phyloP scores from a whole-genome alignment of 2,113 vertebrate species.

The Aegotheles bennettii region DNA sequence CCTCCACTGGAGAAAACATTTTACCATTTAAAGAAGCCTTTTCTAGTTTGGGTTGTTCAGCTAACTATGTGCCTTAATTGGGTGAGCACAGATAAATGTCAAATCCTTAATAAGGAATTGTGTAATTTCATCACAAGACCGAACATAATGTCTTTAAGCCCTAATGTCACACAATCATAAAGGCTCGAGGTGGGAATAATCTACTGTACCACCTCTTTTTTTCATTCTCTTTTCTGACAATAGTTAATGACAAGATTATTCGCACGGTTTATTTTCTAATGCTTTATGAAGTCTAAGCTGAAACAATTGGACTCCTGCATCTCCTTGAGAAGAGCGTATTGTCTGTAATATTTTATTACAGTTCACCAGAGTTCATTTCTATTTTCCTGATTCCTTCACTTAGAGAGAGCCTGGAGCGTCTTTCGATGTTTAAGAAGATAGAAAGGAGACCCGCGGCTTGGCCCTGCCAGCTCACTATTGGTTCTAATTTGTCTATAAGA shows the following conservation, averaged over 20 bases:
- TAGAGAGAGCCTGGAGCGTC: conserved; percentile 85
- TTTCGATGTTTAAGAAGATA: conserved; percentile 87
- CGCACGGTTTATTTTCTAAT: background rate
- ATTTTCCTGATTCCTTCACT: conserved; percentile 3
- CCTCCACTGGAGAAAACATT: background rate
- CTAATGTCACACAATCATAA: background rate
- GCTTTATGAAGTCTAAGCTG: background rate
- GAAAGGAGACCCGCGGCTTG: conserved; percentile 80
- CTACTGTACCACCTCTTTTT: background rate
- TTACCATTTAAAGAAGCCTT: background rate
- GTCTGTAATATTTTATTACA: background rate
- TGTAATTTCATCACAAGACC: background rate
- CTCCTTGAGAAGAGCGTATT: background rate
- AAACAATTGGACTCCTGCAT: background rate
- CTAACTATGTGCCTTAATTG: background rate
- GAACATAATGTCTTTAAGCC: background rate
- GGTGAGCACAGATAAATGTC: background rate
- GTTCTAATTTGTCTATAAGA: conserved; percentile 85
- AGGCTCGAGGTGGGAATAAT: background rate
- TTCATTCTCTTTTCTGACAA: background rate
- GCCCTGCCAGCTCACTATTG: conserved; percentile 91
- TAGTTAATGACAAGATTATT: background rate
- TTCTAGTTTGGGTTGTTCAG: background rate
- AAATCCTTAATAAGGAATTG: background rate
- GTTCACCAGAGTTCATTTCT: background rate